Percentiles rank a stretch among this genome's conserved stretches.
Evolutionary conservation across 2,797 vertebrate genomes (phyloP).

Genomic region (Natrix natrix): DNA sequence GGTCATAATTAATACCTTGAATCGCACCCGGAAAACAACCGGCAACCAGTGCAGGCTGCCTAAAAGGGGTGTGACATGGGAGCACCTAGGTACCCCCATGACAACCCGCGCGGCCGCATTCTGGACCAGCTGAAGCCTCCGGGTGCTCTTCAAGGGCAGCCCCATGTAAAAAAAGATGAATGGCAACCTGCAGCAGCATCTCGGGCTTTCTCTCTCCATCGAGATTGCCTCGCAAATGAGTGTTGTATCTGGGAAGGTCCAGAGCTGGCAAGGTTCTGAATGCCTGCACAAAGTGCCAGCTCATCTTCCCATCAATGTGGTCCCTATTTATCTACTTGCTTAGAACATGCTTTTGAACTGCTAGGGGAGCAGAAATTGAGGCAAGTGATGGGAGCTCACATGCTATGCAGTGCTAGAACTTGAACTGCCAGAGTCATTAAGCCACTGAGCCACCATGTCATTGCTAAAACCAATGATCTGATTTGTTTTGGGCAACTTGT

Average conservation of each 20-base stretch:
- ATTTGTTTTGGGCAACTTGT: neutral
- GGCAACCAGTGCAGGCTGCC: no score
- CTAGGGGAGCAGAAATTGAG: neutral
- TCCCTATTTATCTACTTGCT: neutral
- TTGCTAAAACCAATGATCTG: neutral
- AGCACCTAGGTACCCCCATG: no score
- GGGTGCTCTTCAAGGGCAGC: no score
- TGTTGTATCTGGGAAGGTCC: neutral
- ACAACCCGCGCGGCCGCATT: no score
- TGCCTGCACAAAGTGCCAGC: neutral
- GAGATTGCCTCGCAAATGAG: neutral
- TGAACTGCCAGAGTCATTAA: no score
- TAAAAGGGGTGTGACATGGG: no score
- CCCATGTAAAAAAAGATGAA: neutral
- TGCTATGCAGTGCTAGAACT: no score
- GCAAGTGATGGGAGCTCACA: neutral
- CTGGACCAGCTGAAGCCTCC: no score
- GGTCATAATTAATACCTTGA: no score
- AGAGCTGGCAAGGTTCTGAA: neutral
- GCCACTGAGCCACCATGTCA: neutral
- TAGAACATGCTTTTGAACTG: neutral
- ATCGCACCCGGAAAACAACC: no score
- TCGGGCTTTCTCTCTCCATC: neutral
- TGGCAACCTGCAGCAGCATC: neutral
- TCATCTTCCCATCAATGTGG: neutral